Evolutionary conservation across 2,113 vertebrate genomes (phyloP).

Genomic region (Gymnorhina tibicen): DNA sequence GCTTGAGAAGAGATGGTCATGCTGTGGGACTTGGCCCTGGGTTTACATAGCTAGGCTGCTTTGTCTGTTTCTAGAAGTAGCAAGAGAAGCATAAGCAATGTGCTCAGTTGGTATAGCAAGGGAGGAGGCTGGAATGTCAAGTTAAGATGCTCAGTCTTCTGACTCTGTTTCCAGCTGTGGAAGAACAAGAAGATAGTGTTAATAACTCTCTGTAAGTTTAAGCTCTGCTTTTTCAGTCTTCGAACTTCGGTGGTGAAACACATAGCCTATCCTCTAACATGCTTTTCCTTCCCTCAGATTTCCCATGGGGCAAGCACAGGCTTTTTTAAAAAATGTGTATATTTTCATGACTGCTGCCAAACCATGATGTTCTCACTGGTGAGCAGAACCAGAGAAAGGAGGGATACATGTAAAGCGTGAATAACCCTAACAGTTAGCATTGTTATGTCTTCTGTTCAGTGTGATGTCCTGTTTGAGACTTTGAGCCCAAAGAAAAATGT

Average conservation of each 20-base stretch:
- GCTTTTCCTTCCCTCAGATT: not conserved
- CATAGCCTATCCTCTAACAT: not conserved
- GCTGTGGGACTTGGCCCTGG: not conserved
- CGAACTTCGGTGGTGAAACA: not conserved
- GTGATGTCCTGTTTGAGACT: not conserved
- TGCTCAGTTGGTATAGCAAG: not conserved
- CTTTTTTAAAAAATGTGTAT: not conserved
- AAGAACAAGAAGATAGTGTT: not conserved
- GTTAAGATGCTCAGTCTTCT: not conserved
- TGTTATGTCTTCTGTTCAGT: not conserved
- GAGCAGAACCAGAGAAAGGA: not conserved
- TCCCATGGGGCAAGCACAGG: not conserved
- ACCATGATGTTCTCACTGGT: not conserved
- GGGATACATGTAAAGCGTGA: not conserved
- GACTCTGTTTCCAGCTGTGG: not conserved
- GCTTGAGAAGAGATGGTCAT: not conserved
- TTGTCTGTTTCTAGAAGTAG: not conserved
- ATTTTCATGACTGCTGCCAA: not conserved
- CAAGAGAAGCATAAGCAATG: not conserved
- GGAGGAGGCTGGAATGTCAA: not conserved
- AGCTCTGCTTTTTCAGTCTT: not conserved
- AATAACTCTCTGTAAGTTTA: not conserved
- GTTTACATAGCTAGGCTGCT: not conserved
- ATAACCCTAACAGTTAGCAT: not conserved
- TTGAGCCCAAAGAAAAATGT: not conserved